A percentile compares a stretch with the other conserved stretches of the same genome.
Conservation (phyloP, 2,888 invertebrate species). For the Cephus rjabovi region DNA sequence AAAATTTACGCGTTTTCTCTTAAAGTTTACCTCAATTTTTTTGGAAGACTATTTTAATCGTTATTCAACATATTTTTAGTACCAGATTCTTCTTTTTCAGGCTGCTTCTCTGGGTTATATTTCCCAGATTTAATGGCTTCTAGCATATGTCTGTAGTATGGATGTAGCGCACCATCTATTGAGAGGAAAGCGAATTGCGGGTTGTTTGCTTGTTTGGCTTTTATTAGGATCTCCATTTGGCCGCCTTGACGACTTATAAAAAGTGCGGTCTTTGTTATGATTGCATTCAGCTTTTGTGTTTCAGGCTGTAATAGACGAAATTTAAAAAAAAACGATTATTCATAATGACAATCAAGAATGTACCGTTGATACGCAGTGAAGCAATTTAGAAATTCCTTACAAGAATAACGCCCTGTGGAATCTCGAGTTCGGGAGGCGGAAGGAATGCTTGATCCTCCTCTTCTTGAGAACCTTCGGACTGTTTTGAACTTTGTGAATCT, state of each 20-base stretch:
- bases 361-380: neutral
- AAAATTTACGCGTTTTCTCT: neutral
- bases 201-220: conserved; percentile 96
- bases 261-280: conserved; percentile 94
- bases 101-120: conserved; percentile 69
- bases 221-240: conserved; percentile 99
- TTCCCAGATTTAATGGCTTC: conserved; percentile 77
- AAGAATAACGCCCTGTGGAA: conserved; percentile 80
- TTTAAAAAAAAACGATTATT: conserved; percentile 11
- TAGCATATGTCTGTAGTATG: conserved; percentile 87
- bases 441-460: conserved; percentile 81
- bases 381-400: conserved; percentile 67
- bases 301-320: conserved; percentile 76
- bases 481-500: conserved; percentile 63
- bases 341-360: neutral
- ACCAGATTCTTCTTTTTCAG: conserved; percentile 65
- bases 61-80: neutral
- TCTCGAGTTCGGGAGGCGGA: conserved; percentile 78
- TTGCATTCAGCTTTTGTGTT: conserved; percentile 87
- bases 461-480: conserved; percentile 67
- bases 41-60: too few relatives aligned
- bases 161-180: conserved; percentile 84
- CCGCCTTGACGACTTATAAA: conserved; percentile 91
- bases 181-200: conserved; percentile 94
- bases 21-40: too few relatives aligned